Evolutionary conservation across 2,113 vertebrate species (phyloP).

Genomic region (Pogonocichla stellata): DNA sequence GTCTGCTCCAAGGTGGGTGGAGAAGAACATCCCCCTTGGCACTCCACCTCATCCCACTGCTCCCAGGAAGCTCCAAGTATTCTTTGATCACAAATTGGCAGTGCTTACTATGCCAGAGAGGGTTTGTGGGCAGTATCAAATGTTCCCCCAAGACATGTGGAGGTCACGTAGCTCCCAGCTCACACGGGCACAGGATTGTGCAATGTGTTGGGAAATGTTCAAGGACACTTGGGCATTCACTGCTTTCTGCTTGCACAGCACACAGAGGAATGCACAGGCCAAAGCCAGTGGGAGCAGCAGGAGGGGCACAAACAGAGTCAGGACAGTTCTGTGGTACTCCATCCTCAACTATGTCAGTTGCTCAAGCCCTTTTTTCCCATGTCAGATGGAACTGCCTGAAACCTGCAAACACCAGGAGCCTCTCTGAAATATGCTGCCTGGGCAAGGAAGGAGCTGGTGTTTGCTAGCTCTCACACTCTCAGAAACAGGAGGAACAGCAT

Average conservation of each 20-base stretch:
- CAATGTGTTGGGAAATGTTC: background rate
- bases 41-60: background rate
- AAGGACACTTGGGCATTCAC: background rate
- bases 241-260: background rate
- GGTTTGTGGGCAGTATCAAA: background rate
- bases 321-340: background rate
- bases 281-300: background rate
- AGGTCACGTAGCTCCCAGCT: background rate
- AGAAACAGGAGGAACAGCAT: background rate
- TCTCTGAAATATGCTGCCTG: background rate
- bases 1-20: background rate
- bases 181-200: background rate
- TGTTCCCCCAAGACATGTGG: background rate
- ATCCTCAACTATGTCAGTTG: background rate
- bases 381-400: background rate
- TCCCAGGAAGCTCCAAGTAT: background rate
- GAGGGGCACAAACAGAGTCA: background rate
- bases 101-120: background rate
- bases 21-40: background rate
- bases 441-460: background rate
- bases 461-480: background rate
- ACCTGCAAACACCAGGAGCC: background rate
- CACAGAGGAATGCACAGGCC: rapidly evolving
- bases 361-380: background rate
- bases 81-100: background rate